Conservation (phyloP, 2,888 invertebrate species). For the Sphaerophoria taeniata region DNA sequence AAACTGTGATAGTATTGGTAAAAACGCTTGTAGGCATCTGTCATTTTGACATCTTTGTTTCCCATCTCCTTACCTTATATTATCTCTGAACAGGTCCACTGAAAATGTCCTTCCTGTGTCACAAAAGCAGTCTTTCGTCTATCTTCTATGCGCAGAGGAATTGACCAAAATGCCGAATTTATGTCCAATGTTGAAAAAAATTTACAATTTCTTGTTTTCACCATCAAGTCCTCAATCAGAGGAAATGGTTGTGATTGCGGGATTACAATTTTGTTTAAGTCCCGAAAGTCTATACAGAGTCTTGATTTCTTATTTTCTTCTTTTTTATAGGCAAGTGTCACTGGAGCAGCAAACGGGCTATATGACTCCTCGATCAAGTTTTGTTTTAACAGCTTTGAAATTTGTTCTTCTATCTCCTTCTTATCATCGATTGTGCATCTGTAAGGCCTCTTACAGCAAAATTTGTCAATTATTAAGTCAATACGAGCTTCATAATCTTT, state of each 20-base stretch:
- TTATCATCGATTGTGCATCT: slow-evolving; percentile 70
- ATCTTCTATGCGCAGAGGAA: slow-evolving; percentile 65
- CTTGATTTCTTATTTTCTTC: slow-evolving; percentile 13
- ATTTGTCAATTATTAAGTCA: slow-evolving; percentile 72
- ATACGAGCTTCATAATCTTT: slow-evolving; percentile 76
- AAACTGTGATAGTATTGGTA: too few species aligned
- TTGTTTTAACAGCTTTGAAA: slow-evolving; percentile 60
- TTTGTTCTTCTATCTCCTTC: slow-evolving; percentile 71
- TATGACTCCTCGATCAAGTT: slow-evolving; percentile 63
- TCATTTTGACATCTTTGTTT: too few species aligned
- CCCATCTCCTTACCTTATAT: too few species aligned
- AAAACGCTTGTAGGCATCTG: too few species aligned
- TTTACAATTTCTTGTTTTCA: slow-evolving; percentile 58
- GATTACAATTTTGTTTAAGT: not conserved
- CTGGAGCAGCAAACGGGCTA: slow-evolving; percentile 4
- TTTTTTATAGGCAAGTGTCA: not conserved
- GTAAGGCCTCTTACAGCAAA: slow-evolving; percentile 63
- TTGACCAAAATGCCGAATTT: slow-evolving; percentile 71
- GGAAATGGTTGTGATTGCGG: slow-evolving; percentile 5
- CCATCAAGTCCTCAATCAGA: slow-evolving; percentile 58
- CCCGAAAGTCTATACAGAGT: not conserved
- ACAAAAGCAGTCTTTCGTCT: slow-evolving; percentile 47
- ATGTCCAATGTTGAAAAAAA: slow-evolving; percentile 7
- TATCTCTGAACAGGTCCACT: too few species aligned
- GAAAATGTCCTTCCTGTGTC: slow-evolving; percentile 3